Evolutionary conservation across 1,140 invertebrate species (phyloP), one percentile per base, ranked within the genome.

Genomic region (Venturia canescens): DNA sequence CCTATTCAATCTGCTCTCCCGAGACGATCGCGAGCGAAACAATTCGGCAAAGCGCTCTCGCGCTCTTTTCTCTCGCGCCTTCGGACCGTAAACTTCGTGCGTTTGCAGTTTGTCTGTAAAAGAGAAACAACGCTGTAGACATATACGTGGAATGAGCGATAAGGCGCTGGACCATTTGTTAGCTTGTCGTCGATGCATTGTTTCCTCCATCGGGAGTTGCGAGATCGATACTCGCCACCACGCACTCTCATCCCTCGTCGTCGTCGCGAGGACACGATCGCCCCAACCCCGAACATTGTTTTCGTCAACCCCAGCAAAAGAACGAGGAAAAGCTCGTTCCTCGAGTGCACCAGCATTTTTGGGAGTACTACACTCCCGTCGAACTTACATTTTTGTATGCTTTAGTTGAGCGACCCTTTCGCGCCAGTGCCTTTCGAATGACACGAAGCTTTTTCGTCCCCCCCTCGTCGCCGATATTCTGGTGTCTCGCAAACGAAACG

Each of bases 91-190:
- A 44, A 44, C 38, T 44, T 44, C 38, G 13, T 44, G 38, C 38
- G 38, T 44, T 44, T 44, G 38, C 38, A 44, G 38, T 44, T 44
- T 44, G 11, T 44, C 38, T 44, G 11, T 0, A 9, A 44, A 44
- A 44, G n/a, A 44, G 13, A 44, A 44, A 44, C 7, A 44, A 44
- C 13, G 13, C 18, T 63, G 27, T 69, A 34, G 1, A 69, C 31
- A 66, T 66, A 34, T 26, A 63, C 18, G 48, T 29, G 3, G 44
- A n/a, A 27, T n/a, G 38, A 5, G 23, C 82, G 88, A 89, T 89
- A 89, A 89, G 88, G 38, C 75, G 82, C 66, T 60, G 80, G 81
- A 86, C 88, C 87, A 89, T 89, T 89, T 89, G 88, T 89, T 89
- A 88, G 78, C 77, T 79, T 79, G 81, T 83, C 84, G 82, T 82